These are phyloP conservation scores for Mechanitis messenoides DNA, from an alignment of 2,888 invertebrate genomes.

Conservation along the genomic window DNA sequence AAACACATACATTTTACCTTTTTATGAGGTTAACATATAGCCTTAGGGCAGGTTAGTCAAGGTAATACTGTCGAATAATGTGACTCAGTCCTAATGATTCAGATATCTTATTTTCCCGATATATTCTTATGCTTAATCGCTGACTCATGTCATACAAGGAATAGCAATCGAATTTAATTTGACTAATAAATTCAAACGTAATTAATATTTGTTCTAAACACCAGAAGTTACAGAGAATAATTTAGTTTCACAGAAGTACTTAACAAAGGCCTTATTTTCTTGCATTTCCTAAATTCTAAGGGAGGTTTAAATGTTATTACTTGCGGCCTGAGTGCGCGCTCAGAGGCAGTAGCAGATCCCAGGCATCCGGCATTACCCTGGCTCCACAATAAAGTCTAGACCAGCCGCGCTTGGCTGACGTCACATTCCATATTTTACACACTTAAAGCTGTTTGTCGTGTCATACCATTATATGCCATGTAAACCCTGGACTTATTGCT, in stretches of 20 bases:
- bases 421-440: constrained; percentile 72
- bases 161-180: not conserved
- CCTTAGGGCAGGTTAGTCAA: not conserved
- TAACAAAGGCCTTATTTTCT: not conserved
- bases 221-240: too few species aligned
- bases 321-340: constrained; percentile 11
- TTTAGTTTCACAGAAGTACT: too few species aligned
- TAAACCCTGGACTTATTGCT: constrained; percentile 71
- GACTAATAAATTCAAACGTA: too few species aligned
- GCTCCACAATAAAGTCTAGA: constrained; percentile 59
- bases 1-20: too few species aligned
- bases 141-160: not conserved
- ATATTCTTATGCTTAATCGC: not conserved
- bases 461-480: constrained; percentile 75
- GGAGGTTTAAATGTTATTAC: constrained; percentile 5
- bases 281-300: constrained; percentile 13
- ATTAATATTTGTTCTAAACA: too few species aligned
- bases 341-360: constrained; percentile 33
- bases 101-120: not conserved
- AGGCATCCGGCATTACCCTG: constrained; percentile 55
- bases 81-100: not conserved
- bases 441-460: constrained; percentile 77
- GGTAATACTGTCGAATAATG: not conserved
- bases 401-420: constrained; percentile 65
- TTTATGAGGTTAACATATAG: too few species aligned